A percentile compares a stretch with the other conserved stretches of the same genome.
Conservation (phyloP, 2,888 invertebrate genomes). For the Agrypnus murinus region DNA sequence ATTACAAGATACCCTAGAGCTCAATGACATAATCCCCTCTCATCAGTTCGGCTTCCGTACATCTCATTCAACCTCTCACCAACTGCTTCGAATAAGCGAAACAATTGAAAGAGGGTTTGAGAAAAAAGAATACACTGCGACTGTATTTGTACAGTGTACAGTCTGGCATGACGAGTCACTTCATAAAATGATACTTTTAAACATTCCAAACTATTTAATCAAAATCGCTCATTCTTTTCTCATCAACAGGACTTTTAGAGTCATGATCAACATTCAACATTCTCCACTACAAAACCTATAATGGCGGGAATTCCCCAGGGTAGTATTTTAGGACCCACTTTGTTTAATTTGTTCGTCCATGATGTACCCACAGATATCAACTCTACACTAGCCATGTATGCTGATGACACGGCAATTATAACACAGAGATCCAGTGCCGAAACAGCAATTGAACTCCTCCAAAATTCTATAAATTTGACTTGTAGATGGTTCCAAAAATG, state of each 20-base stretch:
- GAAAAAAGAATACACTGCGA: conserved; percentile 3
- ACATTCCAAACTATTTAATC: not conserved
- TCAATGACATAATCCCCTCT: too few relatives aligned
- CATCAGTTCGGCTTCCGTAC: too few relatives aligned
- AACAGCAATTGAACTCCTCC: too few relatives aligned
- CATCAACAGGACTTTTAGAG: conserved; percentile 3
- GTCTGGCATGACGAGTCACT: conserved; percentile 14
- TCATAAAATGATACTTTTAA: conserved; percentile 13
- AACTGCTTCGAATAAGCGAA: conserved; percentile 3
- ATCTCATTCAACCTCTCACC: conserved; percentile 2
- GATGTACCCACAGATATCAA: conserved; percentile 10
- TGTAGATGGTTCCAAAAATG: too few relatives aligned
- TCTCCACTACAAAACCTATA: conserved; percentile 1
- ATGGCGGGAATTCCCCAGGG: conserved; percentile 16
- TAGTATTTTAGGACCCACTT: conserved; percentile 20
- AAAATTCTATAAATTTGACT: conserved; percentile 20
- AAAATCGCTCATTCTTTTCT: conserved; percentile 4
- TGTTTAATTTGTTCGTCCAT: conserved; percentile 21
- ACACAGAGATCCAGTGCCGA: conserved; percentile 24
- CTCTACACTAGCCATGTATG: too few relatives aligned
- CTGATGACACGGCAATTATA: too few relatives aligned
- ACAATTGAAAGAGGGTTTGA: too few relatives aligned
- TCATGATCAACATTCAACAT: conserved; percentile 1
- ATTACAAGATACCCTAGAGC: too few relatives aligned
- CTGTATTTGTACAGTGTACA: not conserved